phyloP scores from a whole-genome alignment of 1,140 invertebrate species.

The Meloidogyne exigua region DNA sequence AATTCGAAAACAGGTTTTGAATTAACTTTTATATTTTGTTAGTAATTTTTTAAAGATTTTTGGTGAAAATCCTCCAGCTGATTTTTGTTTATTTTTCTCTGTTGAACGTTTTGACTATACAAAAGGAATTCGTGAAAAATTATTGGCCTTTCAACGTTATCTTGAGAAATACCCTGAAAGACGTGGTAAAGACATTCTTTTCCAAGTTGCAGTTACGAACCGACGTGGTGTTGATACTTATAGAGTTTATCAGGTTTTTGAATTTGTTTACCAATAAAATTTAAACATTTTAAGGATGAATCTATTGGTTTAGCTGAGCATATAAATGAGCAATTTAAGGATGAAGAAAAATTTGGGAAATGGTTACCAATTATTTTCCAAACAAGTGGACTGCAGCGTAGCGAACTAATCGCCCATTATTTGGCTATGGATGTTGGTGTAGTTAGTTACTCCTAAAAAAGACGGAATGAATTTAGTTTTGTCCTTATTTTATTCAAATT shows the following conservation, averaged over 20 bases:
- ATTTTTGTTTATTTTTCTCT: conserved; percentile 61
- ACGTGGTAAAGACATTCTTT: conserved; percentile 59
- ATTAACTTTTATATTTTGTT: conserved; percentile 25
- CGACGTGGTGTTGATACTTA: conserved; percentile 61
- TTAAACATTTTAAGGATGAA: conserved; percentile 49
- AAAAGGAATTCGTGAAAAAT: conserved; percentile 61
- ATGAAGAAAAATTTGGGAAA: conserved; percentile 38
- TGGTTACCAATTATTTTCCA: conserved; percentile 62
- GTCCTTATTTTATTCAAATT: conserved; percentile 19
- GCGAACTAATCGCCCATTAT: conserved; percentile 58
- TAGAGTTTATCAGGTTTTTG: conserved; percentile 52
- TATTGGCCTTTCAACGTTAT: conserved; percentile 56
- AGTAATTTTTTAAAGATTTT: conserved; percentile 45
- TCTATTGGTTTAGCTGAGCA: conserved; percentile 55
- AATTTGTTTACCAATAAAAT: neutral
- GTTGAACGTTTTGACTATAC: conserved; percentile 63
- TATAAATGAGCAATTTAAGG: conserved; percentile 51
- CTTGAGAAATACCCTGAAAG: conserved; percentile 60
- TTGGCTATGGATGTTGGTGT: conserved; percentile 63
- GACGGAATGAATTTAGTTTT: conserved; percentile 62
- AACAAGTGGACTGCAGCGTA: conserved; percentile 59
- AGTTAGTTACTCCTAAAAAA: conserved; percentile 62
- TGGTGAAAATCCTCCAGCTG: conserved; percentile 48
- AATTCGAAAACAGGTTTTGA: conserved; percentile 50
- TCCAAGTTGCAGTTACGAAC: conserved; percentile 61